Percentiles rank a stretch among this genome's conserved stretches.
phyloP scores from a whole-genome alignment of 2,888 invertebrate genomes.

The Cremastinae sp. region DNA sequence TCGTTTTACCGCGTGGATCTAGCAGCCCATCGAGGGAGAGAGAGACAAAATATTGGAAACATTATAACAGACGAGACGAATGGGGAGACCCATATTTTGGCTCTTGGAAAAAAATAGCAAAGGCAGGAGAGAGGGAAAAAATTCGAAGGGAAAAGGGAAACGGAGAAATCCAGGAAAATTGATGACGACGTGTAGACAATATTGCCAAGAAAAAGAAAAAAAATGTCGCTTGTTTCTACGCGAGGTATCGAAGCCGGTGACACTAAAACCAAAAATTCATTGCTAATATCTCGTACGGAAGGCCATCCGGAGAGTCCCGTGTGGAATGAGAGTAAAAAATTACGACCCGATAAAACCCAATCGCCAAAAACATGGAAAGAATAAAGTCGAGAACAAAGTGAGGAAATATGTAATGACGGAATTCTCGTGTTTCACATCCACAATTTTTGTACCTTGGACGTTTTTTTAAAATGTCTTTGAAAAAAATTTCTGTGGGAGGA shows the following conservation, averaged over 20 bases:
- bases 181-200: neutral
- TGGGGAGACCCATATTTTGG: neutral
- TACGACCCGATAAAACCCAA: slow-evolving; percentile 29
- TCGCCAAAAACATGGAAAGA: neutral
- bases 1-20: slow-evolving; percentile 46
- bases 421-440: no score
- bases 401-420: neutral
- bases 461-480: no score
- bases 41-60: slow-evolving; percentile 42
- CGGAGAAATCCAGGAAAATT: slow-evolving; percentile 26
- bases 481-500: no score
- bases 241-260: slow-evolving; percentile 15
- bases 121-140: neutral
- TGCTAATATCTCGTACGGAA: slow-evolving; percentile 36
- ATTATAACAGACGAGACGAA: slow-evolving; percentile 37
- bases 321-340: slow-evolving; percentile 29
- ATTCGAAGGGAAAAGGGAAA: neutral
- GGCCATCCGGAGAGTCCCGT: slow-evolving; percentile 8
- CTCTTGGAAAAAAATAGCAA: slow-evolving; percentile 5
- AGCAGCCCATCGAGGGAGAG: slow-evolving; percentile 21
- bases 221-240: neutral
- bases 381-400: slow-evolving; percentile 2
- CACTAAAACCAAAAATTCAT: slow-evolving; percentile 41
- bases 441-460: no score
- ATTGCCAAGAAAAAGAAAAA: neutral